Evolutionary conservation across 2,113 vertebrate species (phyloP).

Genomic region (Protomyctophum bolini): DNA sequence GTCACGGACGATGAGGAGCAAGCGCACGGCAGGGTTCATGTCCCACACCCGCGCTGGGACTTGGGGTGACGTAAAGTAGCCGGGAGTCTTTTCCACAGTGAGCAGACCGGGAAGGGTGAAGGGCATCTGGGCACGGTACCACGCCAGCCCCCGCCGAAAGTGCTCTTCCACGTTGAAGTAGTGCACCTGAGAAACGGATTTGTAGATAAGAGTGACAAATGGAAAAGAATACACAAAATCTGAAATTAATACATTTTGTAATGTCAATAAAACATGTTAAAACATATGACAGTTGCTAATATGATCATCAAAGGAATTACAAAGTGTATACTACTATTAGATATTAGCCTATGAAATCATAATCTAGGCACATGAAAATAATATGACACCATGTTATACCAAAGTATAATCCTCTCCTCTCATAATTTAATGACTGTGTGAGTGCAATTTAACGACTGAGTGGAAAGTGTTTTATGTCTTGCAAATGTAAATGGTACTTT

Average conservation of each 20-base stretch:
- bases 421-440: too few relatives aligned
- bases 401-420: too few relatives aligned
- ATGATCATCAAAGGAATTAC: too few relatives aligned
- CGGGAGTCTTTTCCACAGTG: slow-evolving; percentile 84
- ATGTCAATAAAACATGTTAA: too few relatives aligned
- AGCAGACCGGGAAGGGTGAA: slow-evolving; percentile 72
- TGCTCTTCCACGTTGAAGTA: slow-evolving; percentile 85
- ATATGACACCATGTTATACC: too few relatives aligned
- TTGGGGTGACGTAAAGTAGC: slow-evolving; percentile 78
- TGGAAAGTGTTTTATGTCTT: too few relatives aligned
- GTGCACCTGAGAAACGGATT: slow-evolving; percentile 70
- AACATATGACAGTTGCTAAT: too few relatives aligned
- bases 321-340: too few relatives aligned
- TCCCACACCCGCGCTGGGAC: slow-evolving; percentile 73
- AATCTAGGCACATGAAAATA: too few relatives aligned
- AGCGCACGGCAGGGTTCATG: slow-evolving; percentile 74
- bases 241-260: not conserved
- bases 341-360: too few relatives aligned
- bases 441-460: too few relatives aligned
- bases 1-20: slow-evolving; percentile 83
- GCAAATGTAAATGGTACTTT: too few relatives aligned
- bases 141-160: slow-evolving; percentile 75
- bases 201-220: not conserved
- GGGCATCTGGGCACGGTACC: slow-evolving; percentile 85
- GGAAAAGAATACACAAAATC: not conserved